phyloP scores from a whole-genome alignment of 1,140 invertebrate genomes.

The Belonocnema kinseyi region DNA sequence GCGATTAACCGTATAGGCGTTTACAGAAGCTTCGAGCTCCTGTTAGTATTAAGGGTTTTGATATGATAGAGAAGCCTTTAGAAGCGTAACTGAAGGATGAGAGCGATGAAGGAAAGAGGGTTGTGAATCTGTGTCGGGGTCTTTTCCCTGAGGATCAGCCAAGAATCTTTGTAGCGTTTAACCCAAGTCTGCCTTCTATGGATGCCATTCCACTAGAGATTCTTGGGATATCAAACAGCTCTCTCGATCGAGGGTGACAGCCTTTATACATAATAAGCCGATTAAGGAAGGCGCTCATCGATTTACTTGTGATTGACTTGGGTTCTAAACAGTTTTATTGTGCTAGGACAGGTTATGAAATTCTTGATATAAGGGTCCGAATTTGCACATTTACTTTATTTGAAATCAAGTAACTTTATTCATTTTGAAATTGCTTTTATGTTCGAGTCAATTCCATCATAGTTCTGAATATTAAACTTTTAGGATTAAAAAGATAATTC shows the following conservation, averaged over 20 bases:
- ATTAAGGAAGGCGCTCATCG: not conserved
- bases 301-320: too few relatives aligned
- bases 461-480: too few relatives aligned
- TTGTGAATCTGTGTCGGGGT: constrained; percentile 35
- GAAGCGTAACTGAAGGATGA: constrained; percentile 37
- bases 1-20: constrained; percentile 52
- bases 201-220: constrained; percentile 23
- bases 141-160: constrained; percentile 39
- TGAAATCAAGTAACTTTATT: too few relatives aligned
- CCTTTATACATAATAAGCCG: constrained; percentile 28
- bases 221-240: constrained; percentile 39
- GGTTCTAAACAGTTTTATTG: too few relatives aligned
- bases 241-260: constrained; percentile 23
- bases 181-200: not conserved
- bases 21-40: constrained; percentile 28
- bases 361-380: too few relatives aligned
- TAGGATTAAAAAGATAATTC: too few relatives aligned
- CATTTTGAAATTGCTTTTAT: too few relatives aligned
- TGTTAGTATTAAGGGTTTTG: constrained; percentile 27
- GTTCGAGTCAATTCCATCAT: too few relatives aligned
- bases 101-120: constrained; percentile 39
- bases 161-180: constrained; percentile 39
- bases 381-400: too few relatives aligned
- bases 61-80: constrained; percentile 35
- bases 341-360: too few relatives aligned